Percentiles rank a stretch among this genome's conserved stretches.
These are phyloP conservation scores for Diplolepis rosae DNA, from an alignment of 2,888 invertebrate genomes.

Conservation along the genomic window DNA sequence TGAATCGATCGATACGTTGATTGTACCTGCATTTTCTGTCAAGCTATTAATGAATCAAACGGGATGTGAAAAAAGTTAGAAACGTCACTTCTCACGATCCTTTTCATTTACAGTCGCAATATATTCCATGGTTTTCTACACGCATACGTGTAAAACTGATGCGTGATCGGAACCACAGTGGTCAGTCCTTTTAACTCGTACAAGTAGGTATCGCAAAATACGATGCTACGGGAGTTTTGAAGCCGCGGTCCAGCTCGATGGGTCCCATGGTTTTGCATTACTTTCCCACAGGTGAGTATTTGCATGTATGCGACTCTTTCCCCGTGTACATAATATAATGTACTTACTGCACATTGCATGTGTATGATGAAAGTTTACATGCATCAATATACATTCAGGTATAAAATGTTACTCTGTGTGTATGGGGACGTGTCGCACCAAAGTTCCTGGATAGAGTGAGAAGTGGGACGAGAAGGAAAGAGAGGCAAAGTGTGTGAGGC, in stretches of 20 bases:
- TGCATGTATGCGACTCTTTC: slow-evolving; percentile 16
- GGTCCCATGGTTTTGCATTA: slow-evolving; percentile 51
- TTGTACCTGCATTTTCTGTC: background rate
- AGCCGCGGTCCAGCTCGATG: slow-evolving; percentile 65
- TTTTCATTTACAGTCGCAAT: background rate
- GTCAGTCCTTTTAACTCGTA: slow-evolving; percentile 41
- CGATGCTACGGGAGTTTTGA: slow-evolving; percentile 67
- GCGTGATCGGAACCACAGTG: slow-evolving; percentile 58
- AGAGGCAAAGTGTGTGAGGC: slow-evolving; percentile 42
- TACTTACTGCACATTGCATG: background rate
- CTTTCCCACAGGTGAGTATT: slow-evolving; percentile 46
- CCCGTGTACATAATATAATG: background rate
- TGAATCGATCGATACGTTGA: too few species aligned
- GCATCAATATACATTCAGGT: background rate
- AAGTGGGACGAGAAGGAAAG: slow-evolving; percentile 36
- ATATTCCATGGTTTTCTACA: background rate
- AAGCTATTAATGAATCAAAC: background rate
- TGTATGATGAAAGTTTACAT: background rate
- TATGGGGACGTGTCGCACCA: slow-evolving; percentile 34
- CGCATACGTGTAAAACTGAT: slow-evolving; percentile 26
- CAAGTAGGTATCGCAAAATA: slow-evolving; percentile 34
- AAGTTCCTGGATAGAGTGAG: background rate
- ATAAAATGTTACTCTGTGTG: background rate
- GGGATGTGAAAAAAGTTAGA: background rate
- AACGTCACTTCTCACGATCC: background rate